Base-by-base conservation (phyloP, 1,140 invertebrate genomes). In the Nixonia krombeini region DNA sequence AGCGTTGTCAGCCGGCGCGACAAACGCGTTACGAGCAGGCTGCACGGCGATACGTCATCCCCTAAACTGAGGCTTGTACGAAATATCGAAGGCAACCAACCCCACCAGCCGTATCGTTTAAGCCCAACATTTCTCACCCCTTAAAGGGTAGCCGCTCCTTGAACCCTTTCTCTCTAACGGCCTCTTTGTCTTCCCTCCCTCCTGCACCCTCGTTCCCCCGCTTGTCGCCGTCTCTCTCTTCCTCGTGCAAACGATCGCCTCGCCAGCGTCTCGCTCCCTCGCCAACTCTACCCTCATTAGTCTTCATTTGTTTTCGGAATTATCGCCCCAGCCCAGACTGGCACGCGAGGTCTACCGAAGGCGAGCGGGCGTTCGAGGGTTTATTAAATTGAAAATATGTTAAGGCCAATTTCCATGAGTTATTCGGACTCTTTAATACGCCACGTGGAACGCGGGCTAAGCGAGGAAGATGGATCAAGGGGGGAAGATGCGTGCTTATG, bases 301-400 rank as follows among this genome's bases (percentile, higher is more conserved):
- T 85, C 82, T 85, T 85, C 84, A 84, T 85, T 85, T 85, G 82
- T 85, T 85, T 85, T 85, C 74, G 79, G 79, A 85, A 84, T 85
- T 85, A 85, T 85, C 79, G 79, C 80, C 78, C 76, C 73, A 74
- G 62, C 74, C 74, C 63, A 51, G 70, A 63, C 57, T 45, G 73
- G 72, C 74, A 75, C 72, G 74, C 75, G 75, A 74, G 64, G 53
- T 75, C 69, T 64, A 51, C 67, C 57, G 47, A 57, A 70, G 70
- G 72, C 63, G 73, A 69, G 62, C 51, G 50, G 65, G 59, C 58
- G 72, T 79, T 77, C 70, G 65, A 70, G 56, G 77, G 78, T 81
- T 83, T 82, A 83, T 83, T 82, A 83, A 82, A 82, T 82, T 79
- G 76, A 81, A 83, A 83, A 81, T 83, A 81, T 82, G 79, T 73